These are phyloP conservation scores for Ascidia mentula DNA, from an alignment of 23 tunicate species.

Conservation along the genomic window DNA sequence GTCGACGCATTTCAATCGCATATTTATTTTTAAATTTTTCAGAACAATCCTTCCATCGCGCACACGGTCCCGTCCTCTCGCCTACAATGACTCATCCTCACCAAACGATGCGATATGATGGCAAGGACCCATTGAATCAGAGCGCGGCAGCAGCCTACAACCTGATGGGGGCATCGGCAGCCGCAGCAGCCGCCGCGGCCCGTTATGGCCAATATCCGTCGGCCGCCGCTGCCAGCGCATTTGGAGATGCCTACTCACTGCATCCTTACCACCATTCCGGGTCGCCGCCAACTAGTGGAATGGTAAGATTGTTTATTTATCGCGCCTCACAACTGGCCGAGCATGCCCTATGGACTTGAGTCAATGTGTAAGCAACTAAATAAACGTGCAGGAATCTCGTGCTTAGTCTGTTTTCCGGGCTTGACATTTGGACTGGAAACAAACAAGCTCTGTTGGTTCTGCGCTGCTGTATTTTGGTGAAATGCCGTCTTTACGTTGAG, in stretches of 20 bases:
- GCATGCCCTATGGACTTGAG: no score
- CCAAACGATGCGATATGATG: slow-evolving; percentile 73
- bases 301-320: no score
- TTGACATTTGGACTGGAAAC: no score
- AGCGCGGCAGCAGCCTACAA: slow-evolving; percentile 87
- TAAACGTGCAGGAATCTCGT: no score
- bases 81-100: slow-evolving; percentile 58
- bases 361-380: no score
- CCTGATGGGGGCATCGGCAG: slow-evolving; percentile 82
- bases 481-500: no score
- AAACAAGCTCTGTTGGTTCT: no score
- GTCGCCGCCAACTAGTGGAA: slow-evolving; percentile 35
- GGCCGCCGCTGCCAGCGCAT: slow-evolving; percentile 55
- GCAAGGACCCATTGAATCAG: slow-evolving; percentile 40
- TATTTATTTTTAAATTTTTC: no score
- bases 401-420: no score
- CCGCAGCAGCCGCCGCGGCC: slow-evolving; percentile 82
- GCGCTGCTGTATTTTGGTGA: no score
- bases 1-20: no score
- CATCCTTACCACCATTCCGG: slow-evolving; percentile 53
- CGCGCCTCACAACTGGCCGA: no score
- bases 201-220: slow-evolving; percentile 56
- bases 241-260: slow-evolving; percentile 59
- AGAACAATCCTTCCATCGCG: slow-evolving; percentile 44
- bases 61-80: slow-evolving; percentile 44